Base-by-base conservation (phyloP, 2,888 invertebrate species). In the Trichopoda pennipes region DNA sequence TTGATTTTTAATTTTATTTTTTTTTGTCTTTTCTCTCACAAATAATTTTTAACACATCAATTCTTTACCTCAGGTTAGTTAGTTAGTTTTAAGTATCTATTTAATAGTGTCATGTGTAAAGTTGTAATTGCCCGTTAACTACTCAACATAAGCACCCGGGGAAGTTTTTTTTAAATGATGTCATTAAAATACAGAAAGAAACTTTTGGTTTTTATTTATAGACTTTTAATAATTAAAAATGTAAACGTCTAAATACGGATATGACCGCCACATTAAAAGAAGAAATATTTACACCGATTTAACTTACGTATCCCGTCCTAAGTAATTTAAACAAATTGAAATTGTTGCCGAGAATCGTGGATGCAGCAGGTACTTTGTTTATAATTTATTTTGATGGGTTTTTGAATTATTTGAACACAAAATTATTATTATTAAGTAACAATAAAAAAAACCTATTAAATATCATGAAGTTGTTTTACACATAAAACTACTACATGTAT, bases 181-280 rank as follows among this genome's bases (percentile, higher is more conserved):
- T 55, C 47, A 63, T 63, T 19, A 17, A 28, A 49, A 12, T 47
- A 32, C 9, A 19, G 16, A 51, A 64, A 44, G 21, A 51, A 64
- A 19, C 19, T 32, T 60, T 19, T 42, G 14, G 28, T 28, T 28
- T 63, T 73, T 63, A 64, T 21, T 73, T 73, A 55, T 21, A 35
- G 32, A 63, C 21, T 16, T 63, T 44, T 32, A 44, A 6, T n/a
- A 42, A 44, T 55, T 38, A 38, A 47, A 73, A 6, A 0, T n/a
- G n/a, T 53, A 70, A 44, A 12, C 51, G 35, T 23, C 23, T 72
- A 70, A 51, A 58, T 14, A 9, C n/a, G 14, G 4, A 51, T 60
- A 17, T 42, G 42, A 53, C 72, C 61, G 28, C 17, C 28, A 21
- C 66, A 9, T 38, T 66, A 49, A 47, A 17, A 32, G 28, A n/a